These are phyloP conservation scores for Ptychoptera contaminata DNA, from an alignment of 2,888 invertebrate species.

Conservation along the genomic window DNA sequence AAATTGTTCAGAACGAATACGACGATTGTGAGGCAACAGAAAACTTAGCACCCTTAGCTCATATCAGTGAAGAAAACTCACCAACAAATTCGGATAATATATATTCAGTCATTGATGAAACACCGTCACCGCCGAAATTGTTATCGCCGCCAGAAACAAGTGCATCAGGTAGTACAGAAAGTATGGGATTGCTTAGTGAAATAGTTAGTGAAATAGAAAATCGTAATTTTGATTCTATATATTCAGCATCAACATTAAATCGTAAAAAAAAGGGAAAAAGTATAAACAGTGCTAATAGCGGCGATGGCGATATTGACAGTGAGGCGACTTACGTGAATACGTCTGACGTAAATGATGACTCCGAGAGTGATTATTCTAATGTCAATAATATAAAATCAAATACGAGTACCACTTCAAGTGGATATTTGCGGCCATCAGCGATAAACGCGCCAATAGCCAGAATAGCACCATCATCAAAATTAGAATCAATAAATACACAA, in stretches of 20 bases:
- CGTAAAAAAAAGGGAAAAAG: slow-evolving; percentile 38
- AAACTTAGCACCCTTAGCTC: slow-evolving; percentile 35
- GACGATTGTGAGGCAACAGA: slow-evolving; percentile 58
- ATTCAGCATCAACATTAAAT: slow-evolving; percentile 58
- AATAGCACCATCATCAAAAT: slow-evolving; percentile 27
- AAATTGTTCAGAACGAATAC: slow-evolving; percentile 38
- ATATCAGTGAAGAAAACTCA: slow-evolving; percentile 44
- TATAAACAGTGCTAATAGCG: slow-evolving; percentile 13
- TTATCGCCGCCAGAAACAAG: slow-evolving; percentile 31
- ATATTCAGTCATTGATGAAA: slow-evolving; percentile 75
- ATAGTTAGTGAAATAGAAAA: slow-evolving; percentile 79
- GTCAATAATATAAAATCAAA: slow-evolving; percentile 32
- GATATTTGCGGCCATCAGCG: slow-evolving; percentile 56
- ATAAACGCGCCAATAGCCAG: slow-evolving; percentile 45
- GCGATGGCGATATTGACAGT: slow-evolving; percentile 14
- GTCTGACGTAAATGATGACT: slow-evolving; percentile 37
- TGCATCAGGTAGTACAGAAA: slow-evolving; percentile 43
- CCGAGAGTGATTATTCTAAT: slow-evolving; percentile 49
- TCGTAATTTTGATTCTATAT: slow-evolving; percentile 73
- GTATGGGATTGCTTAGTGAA: slow-evolving; percentile 66
- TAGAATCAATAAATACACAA: slow-evolving; percentile 17
- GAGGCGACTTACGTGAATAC: slow-evolving; percentile 44
- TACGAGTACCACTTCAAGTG: slow-evolving; percentile 50
- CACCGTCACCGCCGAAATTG: slow-evolving; percentile 35
- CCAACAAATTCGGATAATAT: slow-evolving; percentile 52